Percentiles rank a stretch among this genome's conserved stretches.
Conservation (phyloP, 2,797 vertebrate genomes). For the Coendou prehensilis region DNA sequence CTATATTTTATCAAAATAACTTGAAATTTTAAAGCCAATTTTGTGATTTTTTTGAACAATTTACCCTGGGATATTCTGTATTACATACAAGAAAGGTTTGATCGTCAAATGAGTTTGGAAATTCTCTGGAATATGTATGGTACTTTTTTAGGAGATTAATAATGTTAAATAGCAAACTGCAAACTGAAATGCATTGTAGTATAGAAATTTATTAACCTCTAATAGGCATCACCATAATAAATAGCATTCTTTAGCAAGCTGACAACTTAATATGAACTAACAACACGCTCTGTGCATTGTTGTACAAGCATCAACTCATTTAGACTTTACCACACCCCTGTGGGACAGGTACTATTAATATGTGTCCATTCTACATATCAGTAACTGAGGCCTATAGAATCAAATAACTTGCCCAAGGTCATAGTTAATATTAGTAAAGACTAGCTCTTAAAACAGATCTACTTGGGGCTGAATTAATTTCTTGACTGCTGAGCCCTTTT, state of each 20-base stretch:
- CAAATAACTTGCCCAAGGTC: neutral
- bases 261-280: neutral
- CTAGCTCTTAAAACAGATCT: neutral
- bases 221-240: neutral
- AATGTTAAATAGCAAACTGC: neutral
- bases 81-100: neutral
- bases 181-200: neutral
- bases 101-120: neutral
- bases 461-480: neutral
- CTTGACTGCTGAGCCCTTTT: neutral
- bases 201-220: neutral
- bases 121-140: neutral
- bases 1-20: neutral
- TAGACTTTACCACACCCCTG: neutral
- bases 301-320: neutral
- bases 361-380: neutral
- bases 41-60: neutral
- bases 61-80: neutral
- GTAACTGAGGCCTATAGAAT: neutral
- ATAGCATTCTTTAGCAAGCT: neutral
- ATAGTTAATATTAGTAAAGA: neutral
- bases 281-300: neutral
- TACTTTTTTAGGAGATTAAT: neutral
- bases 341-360: neutral
- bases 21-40: neutral